Conservation (phyloP, 2,888 invertebrate species). For the Lottia gigantea region DNA sequence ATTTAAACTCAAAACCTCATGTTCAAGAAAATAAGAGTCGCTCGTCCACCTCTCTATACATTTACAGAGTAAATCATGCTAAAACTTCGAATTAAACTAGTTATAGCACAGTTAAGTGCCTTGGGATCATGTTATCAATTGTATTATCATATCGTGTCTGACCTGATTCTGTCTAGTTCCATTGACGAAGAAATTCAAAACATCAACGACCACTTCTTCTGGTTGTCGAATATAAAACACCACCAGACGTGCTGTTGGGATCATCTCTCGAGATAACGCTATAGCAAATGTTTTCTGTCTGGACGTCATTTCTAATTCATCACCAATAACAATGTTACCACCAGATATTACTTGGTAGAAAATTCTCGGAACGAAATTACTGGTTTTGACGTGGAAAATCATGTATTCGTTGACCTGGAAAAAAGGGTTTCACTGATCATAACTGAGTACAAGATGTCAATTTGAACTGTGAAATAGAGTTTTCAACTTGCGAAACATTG, state of each 20-base stretch:
- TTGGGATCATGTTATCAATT: too few species aligned
- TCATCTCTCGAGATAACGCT: slow-evolving; percentile 74
- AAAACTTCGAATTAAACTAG: too few species aligned
- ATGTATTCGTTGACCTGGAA: slow-evolving; percentile 90
- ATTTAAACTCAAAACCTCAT: too few species aligned
- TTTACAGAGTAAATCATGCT: too few species aligned
- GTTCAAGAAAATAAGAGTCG: too few species aligned
- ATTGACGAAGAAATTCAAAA: slow-evolving; percentile 95
- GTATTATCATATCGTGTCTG: slow-evolving; percentile 15
- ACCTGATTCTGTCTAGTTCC: slow-evolving; percentile 93
- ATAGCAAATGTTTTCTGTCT: slow-evolving; percentile 70
- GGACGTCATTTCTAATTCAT: slow-evolving; percentile 81
- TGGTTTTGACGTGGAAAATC: slow-evolving; percentile 91
- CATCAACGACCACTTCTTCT: slow-evolving; percentile 90
- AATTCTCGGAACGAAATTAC: slow-evolving; percentile 88
- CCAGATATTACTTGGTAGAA: slow-evolving; percentile 91
- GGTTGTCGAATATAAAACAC: slow-evolving; percentile 84
- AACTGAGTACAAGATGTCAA: too few species aligned
- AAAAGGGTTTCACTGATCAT: too few species aligned
- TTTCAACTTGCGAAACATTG: too few species aligned
- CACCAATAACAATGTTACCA: slow-evolving; percentile 86
- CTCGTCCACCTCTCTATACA: too few species aligned
- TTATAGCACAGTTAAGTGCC: too few species aligned
- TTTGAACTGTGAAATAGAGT: too few species aligned
- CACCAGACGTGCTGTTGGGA: slow-evolving; percentile 89